Base-by-base conservation (phyloP, 2,113 vertebrate genomes). In the Mionectes macconnelli region DNA sequence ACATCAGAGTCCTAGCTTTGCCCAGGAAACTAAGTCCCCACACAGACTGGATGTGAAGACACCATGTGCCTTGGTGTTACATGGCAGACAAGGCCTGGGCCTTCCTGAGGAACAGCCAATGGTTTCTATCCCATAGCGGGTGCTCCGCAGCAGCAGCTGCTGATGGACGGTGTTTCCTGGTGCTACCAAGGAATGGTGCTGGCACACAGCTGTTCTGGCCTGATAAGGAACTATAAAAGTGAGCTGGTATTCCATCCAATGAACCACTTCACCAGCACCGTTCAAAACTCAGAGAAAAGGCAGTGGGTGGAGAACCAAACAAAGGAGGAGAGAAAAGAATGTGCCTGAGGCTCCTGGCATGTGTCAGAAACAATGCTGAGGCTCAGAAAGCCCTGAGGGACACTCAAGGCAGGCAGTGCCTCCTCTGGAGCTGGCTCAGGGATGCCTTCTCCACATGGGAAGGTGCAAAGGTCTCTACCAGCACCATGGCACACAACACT, bases 371-470 rank as follows among this genome's bases (percentile, higher is more conserved):
- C 9, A 66, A 60, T 0, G 0, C 14, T 28, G 33, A 69, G 50
- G 79, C n/a, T 91, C 70, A 55, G 40, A 57, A 39, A 62, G 2
- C 10, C 42, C 8, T 2, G 6, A 49, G 27, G 56, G 31, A 24
- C 16, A 15, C 15, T 30, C 0, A 1, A 75, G 57, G 53, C 69
- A 52, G 79, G 31, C 24, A 39, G 28, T 11, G 69, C 63, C 30
- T 40, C 55, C 44, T 22, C n/a, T 52, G 30, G 13, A 60, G 53
- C 57, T 3, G 10, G 19, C 63, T 69, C 83, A 18, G 64, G 53
- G 77, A 64, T 14, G 10, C 7, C 9, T 28, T 21, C 17, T 45
- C 2, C 1, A 16, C n/a, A 9, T 0, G 1, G 10, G 17, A 70
- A 35, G 53, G 33, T 31, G 18, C 35, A 44, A 14, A 67, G 44